Evolutionary conservation across 2,113 vertebrate genomes (phyloP).

Genomic region (Nothocercus nigrocapillus): DNA sequence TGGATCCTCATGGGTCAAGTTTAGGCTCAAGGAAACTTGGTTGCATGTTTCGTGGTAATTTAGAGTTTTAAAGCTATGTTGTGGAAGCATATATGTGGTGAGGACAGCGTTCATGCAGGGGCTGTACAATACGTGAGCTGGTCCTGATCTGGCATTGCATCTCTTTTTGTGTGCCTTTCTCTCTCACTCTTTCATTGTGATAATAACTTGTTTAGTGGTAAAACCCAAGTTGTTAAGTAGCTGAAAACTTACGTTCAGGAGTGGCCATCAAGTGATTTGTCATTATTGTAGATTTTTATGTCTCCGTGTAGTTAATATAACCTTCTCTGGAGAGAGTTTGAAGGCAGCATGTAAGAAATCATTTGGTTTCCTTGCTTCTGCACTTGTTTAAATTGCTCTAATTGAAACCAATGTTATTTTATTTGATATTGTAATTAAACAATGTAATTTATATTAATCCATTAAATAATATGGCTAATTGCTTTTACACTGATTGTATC

Average conservation of each 20-base stretch:
- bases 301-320: background rate
- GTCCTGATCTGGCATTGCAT: background rate
- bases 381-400: constrained; percentile 33
- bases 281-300: background rate
- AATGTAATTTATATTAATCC: constrained; percentile 70
- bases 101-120: background rate
- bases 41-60: background rate
- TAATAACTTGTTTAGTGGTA: background rate
- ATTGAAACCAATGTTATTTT: constrained; percentile 53
- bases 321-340: background rate
- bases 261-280: background rate
- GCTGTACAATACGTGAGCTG: background rate
- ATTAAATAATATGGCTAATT: constrained; percentile 63
- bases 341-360: constrained; percentile 21
- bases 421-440: constrained; percentile 72
- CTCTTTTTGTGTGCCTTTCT: background rate
- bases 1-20: background rate
- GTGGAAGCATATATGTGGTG: rapidly evolving
- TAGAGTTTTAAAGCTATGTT: background rate
- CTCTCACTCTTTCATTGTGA: background rate
- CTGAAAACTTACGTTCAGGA: background rate
- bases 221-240: background rate
- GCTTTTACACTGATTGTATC: constrained; percentile 48
- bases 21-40: background rate
- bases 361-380: background rate